Evolutionary conservation across 2,113 vertebrate genomes (phyloP).

Genomic region (Proteles cristata): DNA sequence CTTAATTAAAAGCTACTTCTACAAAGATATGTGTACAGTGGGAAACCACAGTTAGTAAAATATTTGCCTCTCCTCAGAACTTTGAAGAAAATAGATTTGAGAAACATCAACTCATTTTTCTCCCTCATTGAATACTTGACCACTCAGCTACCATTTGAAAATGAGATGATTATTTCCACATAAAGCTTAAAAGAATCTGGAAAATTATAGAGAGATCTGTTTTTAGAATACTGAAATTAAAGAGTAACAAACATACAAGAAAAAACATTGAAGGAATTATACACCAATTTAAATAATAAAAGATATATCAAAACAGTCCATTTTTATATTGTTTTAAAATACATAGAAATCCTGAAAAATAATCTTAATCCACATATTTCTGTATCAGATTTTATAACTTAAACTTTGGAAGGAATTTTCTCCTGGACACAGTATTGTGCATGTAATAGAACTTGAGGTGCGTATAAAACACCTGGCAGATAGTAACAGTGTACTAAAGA

Average conservation of each 20-base stretch:
- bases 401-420: not conserved
- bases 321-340: not conserved
- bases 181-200: not conserved
- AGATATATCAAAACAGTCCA: not conserved
- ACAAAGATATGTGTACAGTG: not conserved
- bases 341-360: not conserved
- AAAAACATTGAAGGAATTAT: not conserved
- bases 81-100: not conserved
- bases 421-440: accelerated
- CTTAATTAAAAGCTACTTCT: not conserved
- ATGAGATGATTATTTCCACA: not conserved
- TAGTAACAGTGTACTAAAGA: not conserved
- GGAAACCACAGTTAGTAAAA: not conserved
- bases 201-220: not conserved
- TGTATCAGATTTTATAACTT: not conserved
- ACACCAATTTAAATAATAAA: not conserved
- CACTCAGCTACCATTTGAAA: not conserved
- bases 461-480: accelerated
- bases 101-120: not conserved
- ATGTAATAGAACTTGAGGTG: not conserved
- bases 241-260: not conserved
- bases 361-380: not conserved
- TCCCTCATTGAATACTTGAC: not conserved
- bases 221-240: not conserved
- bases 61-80: not conserved